Evolutionary conservation across 2,797 vertebrate genomes (phyloP).

Genomic region (Rhodeus uyekii): DNA sequence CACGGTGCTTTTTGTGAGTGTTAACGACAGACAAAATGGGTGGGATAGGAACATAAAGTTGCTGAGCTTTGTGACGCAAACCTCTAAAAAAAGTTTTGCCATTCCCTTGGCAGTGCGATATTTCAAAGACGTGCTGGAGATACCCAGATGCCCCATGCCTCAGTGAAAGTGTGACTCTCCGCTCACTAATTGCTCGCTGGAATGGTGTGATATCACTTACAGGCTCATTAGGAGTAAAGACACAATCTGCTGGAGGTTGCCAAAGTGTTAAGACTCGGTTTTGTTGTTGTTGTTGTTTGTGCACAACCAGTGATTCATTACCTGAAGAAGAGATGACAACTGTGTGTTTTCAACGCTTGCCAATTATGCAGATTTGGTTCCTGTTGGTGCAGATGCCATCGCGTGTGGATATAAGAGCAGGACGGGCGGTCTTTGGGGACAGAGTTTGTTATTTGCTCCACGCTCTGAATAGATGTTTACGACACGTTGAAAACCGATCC

Average conservation of each 20-base stretch:
- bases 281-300: constrained; percentile 54
- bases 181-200: constrained; percentile 38
- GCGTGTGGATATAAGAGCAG: constrained; percentile 32
- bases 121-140: neutral
- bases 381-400: constrained; percentile 52
- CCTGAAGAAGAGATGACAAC: constrained; percentile 51
- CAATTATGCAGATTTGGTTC: constrained; percentile 67
- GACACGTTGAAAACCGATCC: neutral
- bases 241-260: constrained; percentile 54
- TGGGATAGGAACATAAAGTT: neutral
- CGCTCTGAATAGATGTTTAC: constrained; percentile 41
- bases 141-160: constrained; percentile 16
- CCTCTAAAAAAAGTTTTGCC: neutral
- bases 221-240: constrained; percentile 51
- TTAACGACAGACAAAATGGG: neutral
- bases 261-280: constrained; percentile 49
- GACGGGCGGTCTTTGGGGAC: constrained; percentile 51
- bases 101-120: neutral
- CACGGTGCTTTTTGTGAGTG: neutral
- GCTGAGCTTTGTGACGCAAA: neutral
- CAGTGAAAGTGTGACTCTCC: constrained; percentile 6
- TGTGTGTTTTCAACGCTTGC: constrained; percentile 39
- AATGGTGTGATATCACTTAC: constrained; percentile 43
- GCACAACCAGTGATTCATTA: constrained; percentile 59
- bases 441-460: constrained; percentile 29